phyloP scores from a whole-genome alignment of 2,113 vertebrate genomes.

The Oryzias celebensis region DNA sequence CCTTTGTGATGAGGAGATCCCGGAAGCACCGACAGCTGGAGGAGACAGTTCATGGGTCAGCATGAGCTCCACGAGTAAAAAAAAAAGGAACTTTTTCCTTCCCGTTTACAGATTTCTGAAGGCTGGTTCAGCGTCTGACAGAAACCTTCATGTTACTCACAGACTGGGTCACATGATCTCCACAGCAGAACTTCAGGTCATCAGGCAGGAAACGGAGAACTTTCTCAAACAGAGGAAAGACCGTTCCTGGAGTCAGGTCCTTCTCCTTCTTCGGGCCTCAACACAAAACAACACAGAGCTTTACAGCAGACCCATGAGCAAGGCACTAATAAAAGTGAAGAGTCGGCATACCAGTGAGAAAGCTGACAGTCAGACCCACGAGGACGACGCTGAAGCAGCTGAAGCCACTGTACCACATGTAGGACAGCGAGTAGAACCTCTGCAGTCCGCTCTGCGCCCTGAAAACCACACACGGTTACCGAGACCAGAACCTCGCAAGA shows the following conservation, averaged over 20 bases:
- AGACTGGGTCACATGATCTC: constrained; percentile 36
- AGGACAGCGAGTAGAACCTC: constrained; percentile 86
- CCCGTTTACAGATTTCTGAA: no score
- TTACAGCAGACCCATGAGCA: neutral
- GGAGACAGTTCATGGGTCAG: no score
- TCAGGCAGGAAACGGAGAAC: constrained; percentile 79
- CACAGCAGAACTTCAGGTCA: constrained; percentile 70
- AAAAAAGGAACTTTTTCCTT: no score
- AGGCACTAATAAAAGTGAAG: neutral
- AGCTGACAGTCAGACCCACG: constrained; percentile 85
- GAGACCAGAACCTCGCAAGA: no score
- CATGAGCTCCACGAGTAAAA: no score
- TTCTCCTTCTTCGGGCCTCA: constrained; percentile 80
- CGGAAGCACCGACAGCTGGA: constrained; percentile 20
- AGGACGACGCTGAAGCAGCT: constrained; percentile 85
- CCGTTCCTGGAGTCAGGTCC: constrained; percentile 79
- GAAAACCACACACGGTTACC: no score
- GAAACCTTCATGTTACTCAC: constrained; percentile 47
- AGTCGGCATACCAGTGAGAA: constrained; percentile 81
- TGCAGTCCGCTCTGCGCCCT: constrained; percentile 69
- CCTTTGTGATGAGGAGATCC: constrained; percentile 35
- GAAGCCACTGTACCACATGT: constrained; percentile 93
- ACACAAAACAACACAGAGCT: neutral
- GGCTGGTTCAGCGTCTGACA: no score
- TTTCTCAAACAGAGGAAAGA: constrained; percentile 79